Percentiles rank a stretch among this genome's conserved stretches.
Evolutionary conservation across 2,888 invertebrate species (phyloP).

Genomic region (Alcis repandata): DNA sequence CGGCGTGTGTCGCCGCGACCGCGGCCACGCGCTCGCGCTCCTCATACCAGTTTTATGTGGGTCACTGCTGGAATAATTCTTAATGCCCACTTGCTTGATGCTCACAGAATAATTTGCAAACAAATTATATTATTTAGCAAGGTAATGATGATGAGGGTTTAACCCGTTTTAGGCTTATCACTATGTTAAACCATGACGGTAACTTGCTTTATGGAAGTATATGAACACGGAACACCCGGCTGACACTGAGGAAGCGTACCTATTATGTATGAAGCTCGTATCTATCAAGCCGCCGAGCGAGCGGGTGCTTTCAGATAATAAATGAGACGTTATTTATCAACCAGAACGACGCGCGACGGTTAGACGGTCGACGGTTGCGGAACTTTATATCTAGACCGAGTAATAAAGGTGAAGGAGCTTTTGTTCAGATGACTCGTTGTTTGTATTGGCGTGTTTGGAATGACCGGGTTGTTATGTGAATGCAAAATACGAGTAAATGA

Average conservation of each 20-base stretch:
- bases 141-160: neutral
- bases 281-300: constrained; percentile 2
- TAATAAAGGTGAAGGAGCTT: constrained; percentile 1
- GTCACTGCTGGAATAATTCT: constrained; percentile 16
- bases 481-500: constrained; percentile 5
- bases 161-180: too few relatives aligned
- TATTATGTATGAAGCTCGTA: constrained; percentile 28
- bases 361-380: neutral
- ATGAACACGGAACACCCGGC: too few relatives aligned
- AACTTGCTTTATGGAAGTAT: neutral
- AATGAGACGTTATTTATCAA: constrained; percentile 7
- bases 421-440: neutral
- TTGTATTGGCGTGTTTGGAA: neutral
- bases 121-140: too few relatives aligned
- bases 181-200: too few relatives aligned
- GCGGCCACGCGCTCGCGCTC: constrained; percentile 2
- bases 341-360: neutral
- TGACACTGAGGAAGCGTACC: neutral
- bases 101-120: neutral
- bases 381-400: neutral
- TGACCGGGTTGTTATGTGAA: neutral
- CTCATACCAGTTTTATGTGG: constrained; percentile 34
- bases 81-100: neutral
- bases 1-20: neutral
- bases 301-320: constrained; percentile 6